Base-by-base conservation (phyloP, 1,140 invertebrate genomes). In the Coelopa frigida region DNA sequence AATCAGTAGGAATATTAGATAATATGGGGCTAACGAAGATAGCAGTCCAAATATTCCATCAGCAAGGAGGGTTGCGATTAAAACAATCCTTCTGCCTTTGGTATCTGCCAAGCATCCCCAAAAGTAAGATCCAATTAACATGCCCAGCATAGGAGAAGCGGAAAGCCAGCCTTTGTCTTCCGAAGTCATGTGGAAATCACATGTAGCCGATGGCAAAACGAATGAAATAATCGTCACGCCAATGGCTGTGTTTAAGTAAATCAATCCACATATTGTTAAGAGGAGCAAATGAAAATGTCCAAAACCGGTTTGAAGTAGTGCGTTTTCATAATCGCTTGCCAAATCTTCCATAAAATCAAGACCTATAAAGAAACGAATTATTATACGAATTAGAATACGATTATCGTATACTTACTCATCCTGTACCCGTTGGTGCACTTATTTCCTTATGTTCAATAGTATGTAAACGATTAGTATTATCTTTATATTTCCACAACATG, bases 101-200 rank as follows among this genome's bases (percentile, higher is more conserved):
- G 82, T 84, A 68, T 92, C 89, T 50, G 87, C 87, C 54, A 91
- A 72, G 51, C 83, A 87, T 24, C 88, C 88, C 87, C 87, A 91
- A 65, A 90, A 82, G 71, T 89, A 89, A n/a, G 87, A 89, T 14
- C 88, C 87, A 48, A 89, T 72, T 46, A 91, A 80, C 88, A 92
- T 91, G 50, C 89, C 88, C 50, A 85, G 71, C 81, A 85, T 84
- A 54, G 83, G 82, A n/a, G 82, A 76, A 12, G 84, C 83, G 3
- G 81, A 83, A 2, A 86, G 72, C 76, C 81, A 82, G 15, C 83
- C 84, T 59, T 85, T 85, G 54, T 84, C 76, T 0, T 74, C 70
- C 0, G 83, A 85, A n/a, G 80, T 79, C 82, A 87, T 85, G 46
- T 76, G 64, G 57, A 85, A 79, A 58, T 87, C 84, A 72, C 83